Base-by-base conservation (phyloP, 2,797 vertebrate genomes). In the Harpagifer antarcticus region DNA sequence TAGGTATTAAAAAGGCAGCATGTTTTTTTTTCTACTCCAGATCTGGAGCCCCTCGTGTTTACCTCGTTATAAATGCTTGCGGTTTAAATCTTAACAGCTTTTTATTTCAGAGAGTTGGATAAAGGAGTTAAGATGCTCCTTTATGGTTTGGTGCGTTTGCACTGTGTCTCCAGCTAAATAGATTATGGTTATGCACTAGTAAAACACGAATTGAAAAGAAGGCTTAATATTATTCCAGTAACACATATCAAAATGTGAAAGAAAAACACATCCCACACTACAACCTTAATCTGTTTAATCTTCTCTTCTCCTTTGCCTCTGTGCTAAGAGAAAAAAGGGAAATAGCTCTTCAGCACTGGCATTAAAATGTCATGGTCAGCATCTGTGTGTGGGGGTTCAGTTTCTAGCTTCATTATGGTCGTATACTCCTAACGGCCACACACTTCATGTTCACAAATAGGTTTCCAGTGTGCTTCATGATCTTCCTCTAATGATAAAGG, bases 341-440 rank as follows among this genome's bases (percentile, higher is more conserved):
- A 64, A 74, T 60, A 56, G 43, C 68, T 81, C 8, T 8, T 76
- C 60, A 72, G 57, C 66, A 16, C 53, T 68, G 72, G 66, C 77
- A 88, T 90, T 85, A 85, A 83, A 76, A 70, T 87, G 59, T 76
- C 55, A 90, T 84, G 65, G 60, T 80, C 68, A 76, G 40, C 72
- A 77, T 79, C 74, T 76, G 63, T 42, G 23, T 48, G 64, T 19
- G 63, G 33, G 45, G 66, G 76, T 77, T 61, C 31, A 73, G 85
- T 68, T 72, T 40, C 65, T 59, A 47, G 53, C 48, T 76, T 54
- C 54, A 74, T 68, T 47, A 55, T 65, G 48, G 19, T 44, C 42
- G 67, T 70, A 20, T 37, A 31, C 76, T 89, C 43, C 66, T 40
- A 13, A 61, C 55, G 52, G 55, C 58, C 54, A 49, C 16, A 7